Base-by-base conservation (phyloP, 2,888 invertebrate species). In the Papilio demoleus region DNA sequence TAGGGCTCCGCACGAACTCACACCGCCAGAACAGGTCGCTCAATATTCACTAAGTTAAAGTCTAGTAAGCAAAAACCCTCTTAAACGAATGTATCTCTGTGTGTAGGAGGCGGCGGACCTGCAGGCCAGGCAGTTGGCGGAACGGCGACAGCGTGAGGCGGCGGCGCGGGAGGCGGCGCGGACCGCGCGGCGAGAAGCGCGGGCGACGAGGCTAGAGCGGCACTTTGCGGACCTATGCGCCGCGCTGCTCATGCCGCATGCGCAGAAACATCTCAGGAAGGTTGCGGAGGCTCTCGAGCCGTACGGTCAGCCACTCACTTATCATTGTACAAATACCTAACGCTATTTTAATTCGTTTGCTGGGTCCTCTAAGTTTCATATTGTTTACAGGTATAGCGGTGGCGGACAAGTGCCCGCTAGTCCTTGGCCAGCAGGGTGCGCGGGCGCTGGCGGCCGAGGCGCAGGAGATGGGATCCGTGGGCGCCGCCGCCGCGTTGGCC, bases 231-330 rank as follows among this genome's bases (percentile, higher is more conserved):
- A 93, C 72, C 80, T 90, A 22, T 94, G 94, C 62, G 88, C 93
- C 0, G 90, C 88, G 6, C 78, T 94, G 14, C 74, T 94, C 72
- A 84, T 93, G 82, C 94, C 94, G 12, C 93, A 93, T 69, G 90
- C 93, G 19, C 92, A 92, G 78, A 92, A 92, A 68, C 79, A 88
- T 68, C 71, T 92, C 38, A 74, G 92, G 73, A 90, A 87, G 74
- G 77, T 92, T 22, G 81, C 87, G 0, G 92, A 92, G 19, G 83
- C 85, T 0, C 74, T 92, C 8, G 92, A 92, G 58, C 84, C 87
- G 1, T 78, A 77, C 47, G 92, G 92, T 91, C 65, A 74, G 73
- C 50, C 9, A 12, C 4, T 22, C 19, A n/a, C 8, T 5, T 4
- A 19, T 17, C 19, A 11, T 11, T 17, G 1, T 4, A 36, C 17